These are phyloP conservation scores for Tetragnatha montana DNA, from an alignment of 2,888 invertebrate genomes.

Conservation along the genomic window DNA sequence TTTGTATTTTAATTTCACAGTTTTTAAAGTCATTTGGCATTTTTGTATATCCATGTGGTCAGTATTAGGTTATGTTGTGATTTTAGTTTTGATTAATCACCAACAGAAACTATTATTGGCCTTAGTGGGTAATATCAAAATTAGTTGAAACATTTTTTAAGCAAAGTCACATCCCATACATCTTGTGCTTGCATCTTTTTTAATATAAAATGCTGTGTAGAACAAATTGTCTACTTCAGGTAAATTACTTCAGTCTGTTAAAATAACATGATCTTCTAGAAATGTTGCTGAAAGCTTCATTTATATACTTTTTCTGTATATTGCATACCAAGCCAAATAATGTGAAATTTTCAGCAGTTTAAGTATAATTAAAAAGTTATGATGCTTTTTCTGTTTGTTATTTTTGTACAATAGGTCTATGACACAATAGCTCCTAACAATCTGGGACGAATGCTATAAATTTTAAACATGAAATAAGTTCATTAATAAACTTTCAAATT, in stretches of 20 bases:
- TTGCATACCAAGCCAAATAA: slow-evolving; percentile 69
- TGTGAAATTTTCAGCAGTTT: slow-evolving; percentile 70
- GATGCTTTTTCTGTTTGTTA: slow-evolving; percentile 59
- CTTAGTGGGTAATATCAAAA: slow-evolving; percentile 61
- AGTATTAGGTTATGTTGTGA: slow-evolving; percentile 62
- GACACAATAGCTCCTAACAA: slow-evolving; percentile 3
- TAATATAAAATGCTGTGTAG: slow-evolving; percentile 70
- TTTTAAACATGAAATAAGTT: neutral
- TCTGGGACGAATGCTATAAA: neutral
- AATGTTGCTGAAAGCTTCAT: slow-evolving; percentile 69
- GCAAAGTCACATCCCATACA: slow-evolving; percentile 67
- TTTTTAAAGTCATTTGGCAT: slow-evolving; percentile 53
- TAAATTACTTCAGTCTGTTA: slow-evolving; percentile 63
- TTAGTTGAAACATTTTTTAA: slow-evolving; percentile 60
- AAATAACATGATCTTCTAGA: slow-evolving; percentile 60
- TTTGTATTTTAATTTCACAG: slow-evolving; percentile 60
- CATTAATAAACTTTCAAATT: neutral
- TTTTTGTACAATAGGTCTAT: slow-evolving; percentile 27
- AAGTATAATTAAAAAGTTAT: slow-evolving; percentile 61
- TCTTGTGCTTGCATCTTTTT: slow-evolving; percentile 70
- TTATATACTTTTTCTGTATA: slow-evolving; percentile 69
- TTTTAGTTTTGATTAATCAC: slow-evolving; percentile 58
- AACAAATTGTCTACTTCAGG: slow-evolving; percentile 64
- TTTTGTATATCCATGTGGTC: slow-evolving; percentile 62
- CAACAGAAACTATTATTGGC: slow-evolving; percentile 64